Conservation (phyloP, 2,797 vertebrate genomes). For the Alca torda region DNA sequence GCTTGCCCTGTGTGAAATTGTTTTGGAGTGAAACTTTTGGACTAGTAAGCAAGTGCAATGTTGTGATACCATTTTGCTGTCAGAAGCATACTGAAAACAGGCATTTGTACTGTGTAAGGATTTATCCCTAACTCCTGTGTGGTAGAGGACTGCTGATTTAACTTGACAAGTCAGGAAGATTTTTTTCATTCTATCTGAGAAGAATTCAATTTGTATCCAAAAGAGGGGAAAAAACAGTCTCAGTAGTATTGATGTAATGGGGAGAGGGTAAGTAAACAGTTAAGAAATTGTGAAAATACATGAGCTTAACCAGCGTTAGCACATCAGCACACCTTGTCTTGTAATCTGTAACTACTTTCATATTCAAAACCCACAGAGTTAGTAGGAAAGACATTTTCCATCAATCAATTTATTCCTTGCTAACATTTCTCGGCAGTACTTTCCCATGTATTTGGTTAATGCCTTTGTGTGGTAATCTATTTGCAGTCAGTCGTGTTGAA, state of each 20-base stretch:
- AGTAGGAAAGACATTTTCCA: slow-evolving; percentile 13
- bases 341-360: slow-evolving; percentile 11
- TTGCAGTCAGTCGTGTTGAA: neutral
- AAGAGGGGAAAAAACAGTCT: neutral
- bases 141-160: neutral
- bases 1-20: neutral
- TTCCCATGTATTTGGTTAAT: neutral
- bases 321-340: neutral
- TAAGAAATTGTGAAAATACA: slow-evolving; percentile 22
- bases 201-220: neutral
- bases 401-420: neutral
- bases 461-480: neutral
- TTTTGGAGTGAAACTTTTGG: neutral
- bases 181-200: neutral
- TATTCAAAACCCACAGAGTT: neutral
- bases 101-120: neutral
- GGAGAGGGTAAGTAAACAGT: neutral
- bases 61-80: neutral
- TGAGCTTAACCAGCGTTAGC: neutral
- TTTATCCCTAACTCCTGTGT: neutral
- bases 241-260: neutral
- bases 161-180: neutral
- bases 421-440: neutral
- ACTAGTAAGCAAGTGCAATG: neutral
- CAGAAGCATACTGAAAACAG: neutral